phyloP scores from a whole-genome alignment of 2,797 vertebrate species.

The Neostethus bicornis region DNA sequence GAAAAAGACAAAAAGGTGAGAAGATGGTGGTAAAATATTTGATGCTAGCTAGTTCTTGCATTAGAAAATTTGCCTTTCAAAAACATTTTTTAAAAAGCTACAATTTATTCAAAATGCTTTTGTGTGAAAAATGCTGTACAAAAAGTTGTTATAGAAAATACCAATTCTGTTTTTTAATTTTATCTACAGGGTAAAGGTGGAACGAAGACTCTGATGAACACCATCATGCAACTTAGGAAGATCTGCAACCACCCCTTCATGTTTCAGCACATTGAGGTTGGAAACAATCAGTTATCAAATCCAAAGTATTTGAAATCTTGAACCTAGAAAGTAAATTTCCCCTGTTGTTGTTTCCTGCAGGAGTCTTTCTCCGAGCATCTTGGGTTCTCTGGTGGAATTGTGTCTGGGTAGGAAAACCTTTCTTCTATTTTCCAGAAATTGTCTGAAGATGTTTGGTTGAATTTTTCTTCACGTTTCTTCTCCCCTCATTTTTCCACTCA shows the following conservation, averaged over 20 bases:
- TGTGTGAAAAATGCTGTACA: too few species aligned
- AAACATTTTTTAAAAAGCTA: too few species aligned
- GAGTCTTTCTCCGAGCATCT: constrained; percentile 97
- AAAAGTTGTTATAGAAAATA: too few species aligned
- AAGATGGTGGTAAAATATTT: background rate
- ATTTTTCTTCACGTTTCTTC: background rate
- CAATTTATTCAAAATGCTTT: too few species aligned
- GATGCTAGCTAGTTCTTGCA: background rate
- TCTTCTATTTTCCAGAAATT: background rate
- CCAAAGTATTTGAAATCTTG: too few species aligned
- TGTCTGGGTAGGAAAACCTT: constrained; percentile 84
- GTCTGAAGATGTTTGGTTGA: background rate
- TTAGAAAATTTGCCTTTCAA: background rate
- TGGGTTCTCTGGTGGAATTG: constrained; percentile 91
- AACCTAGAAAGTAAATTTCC: background rate
- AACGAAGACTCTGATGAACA: constrained; percentile 98
- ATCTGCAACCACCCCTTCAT: constrained; percentile 99
- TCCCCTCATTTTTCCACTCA: constrained; percentile 41
- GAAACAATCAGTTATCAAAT: too few species aligned
- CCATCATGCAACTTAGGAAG: constrained; percentile 98
- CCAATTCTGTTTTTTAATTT: background rate
- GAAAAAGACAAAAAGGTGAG: constrained; percentile 97
- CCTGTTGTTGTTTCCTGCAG: constrained; percentile 64
- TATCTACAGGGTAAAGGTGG: constrained; percentile 96
- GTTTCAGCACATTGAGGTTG: constrained; percentile 94